phyloP scores from a whole-genome alignment of 2,797 vertebrate species.

The Anniella stebbinsi region DNA sequence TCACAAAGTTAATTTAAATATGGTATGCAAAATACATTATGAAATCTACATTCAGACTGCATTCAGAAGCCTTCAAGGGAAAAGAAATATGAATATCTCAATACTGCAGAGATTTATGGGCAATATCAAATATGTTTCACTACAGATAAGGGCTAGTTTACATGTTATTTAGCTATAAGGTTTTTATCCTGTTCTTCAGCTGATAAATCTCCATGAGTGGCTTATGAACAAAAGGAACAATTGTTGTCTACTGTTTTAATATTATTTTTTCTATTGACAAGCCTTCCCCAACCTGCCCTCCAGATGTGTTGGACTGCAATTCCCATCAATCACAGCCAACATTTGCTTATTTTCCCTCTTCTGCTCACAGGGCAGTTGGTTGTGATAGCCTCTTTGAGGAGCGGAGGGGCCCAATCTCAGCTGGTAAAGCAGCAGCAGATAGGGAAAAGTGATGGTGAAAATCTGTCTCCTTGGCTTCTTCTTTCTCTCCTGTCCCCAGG shows the following conservation, averaged over 20 bases:
- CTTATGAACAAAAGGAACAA: too few relatives aligned
- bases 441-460: background rate
- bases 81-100: background rate
- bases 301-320: too few relatives aligned
- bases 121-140: background rate
- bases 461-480: background rate
- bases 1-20: conserved; percentile 9
- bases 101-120: background rate
- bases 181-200: background rate
- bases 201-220: too few relatives aligned
- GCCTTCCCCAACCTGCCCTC: too few relatives aligned
- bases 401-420: too few relatives aligned
- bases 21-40: background rate
- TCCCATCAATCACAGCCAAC: too few relatives aligned
- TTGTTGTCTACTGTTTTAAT: background rate
- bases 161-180: background rate
- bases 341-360: too few relatives aligned
- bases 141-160: background rate
- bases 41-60: background rate
- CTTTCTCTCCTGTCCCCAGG: background rate
- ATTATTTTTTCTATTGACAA: too few relatives aligned
- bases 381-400: too few relatives aligned
- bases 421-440: background rate
- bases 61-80: conserved; percentile 4
- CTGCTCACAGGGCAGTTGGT: too few relatives aligned